These are phyloP conservation scores for Chelonia mydas DNA, from an alignment of 2,797 vertebrate genomes.

Conservation along the genomic window DNA sequence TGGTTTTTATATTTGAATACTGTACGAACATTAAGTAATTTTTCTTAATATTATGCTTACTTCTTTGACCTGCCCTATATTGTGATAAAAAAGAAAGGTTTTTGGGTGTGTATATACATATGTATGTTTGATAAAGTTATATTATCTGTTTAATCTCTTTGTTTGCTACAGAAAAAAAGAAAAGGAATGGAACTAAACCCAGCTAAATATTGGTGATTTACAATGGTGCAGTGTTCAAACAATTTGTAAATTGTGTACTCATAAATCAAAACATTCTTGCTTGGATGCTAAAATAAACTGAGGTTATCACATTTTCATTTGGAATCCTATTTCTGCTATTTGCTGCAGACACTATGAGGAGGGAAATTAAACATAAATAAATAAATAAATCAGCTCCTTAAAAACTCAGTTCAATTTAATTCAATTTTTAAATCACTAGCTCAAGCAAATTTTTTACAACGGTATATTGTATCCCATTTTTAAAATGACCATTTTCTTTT, in stretches of 20 bases:
- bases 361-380: background rate
- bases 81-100: background rate
- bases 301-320: background rate
- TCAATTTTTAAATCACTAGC: background rate
- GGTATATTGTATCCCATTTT: background rate
- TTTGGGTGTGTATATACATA: background rate
- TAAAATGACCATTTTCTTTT: background rate
- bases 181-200: background rate
- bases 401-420: background rate
- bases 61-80: constrained; percentile 15
- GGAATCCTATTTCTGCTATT: background rate
- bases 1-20: constrained; percentile 43
- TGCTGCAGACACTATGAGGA: background rate
- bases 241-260: constrained; percentile 1
- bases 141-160: background rate
- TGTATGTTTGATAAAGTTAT: background rate
- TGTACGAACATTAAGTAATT: background rate
- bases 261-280: background rate
- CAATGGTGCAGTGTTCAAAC: background rate
- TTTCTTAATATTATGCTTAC: constrained; percentile 6
- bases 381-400: background rate
- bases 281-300: background rate
- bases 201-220: background rate
- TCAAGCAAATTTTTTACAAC: constrained; percentile 9
- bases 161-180: background rate